Percentiles rank a stretch among this genome's conserved stretches.
phyloP scores from a whole-genome alignment of 1,140 invertebrate genomes.

The Hypothenemus hampei region DNA sequence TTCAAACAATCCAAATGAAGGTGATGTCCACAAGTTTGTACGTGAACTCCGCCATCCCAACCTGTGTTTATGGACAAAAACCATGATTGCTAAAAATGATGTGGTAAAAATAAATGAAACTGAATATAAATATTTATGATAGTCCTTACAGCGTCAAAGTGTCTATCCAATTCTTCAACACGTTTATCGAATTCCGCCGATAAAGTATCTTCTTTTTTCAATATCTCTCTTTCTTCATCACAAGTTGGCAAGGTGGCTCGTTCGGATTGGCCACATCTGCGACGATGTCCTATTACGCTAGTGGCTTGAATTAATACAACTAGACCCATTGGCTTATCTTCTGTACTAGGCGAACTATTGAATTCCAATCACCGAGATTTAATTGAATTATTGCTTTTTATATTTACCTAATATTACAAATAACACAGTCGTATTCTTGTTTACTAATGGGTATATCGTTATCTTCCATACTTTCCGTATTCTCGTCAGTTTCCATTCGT shows the following conservation, averaged over 20 bases:
- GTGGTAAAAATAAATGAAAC: neutral
- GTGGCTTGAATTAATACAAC: conserved; percentile 85
- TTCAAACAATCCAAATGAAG: conserved; percentile 89
- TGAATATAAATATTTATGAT: neutral
- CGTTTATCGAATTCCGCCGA: conserved; percentile 61
- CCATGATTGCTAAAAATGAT: conserved; percentile 59
- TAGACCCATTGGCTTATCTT: conserved; percentile 83
- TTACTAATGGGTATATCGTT: conserved; percentile 58
- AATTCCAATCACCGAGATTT: neutral
- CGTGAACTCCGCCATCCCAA: conserved; percentile 89
- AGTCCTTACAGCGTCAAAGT: conserved; percentile 66
- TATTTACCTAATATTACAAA: conserved; percentile 64
- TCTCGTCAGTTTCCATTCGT: conserved; percentile 60
- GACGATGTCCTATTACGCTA: conserved; percentile 73
- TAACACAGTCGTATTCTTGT: conserved; percentile 91
- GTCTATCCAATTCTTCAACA: conserved; percentile 62
- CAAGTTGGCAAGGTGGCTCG: conserved; percentile 59
- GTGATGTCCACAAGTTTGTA: conserved; percentile 96
- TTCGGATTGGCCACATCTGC: conserved; percentile 52
- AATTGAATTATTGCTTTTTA: neutral
- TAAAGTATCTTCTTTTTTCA: conserved; percentile 56
- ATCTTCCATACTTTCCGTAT: conserved; percentile 24
- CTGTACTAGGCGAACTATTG: conserved; percentile 71
- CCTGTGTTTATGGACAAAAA: conserved; percentile 80
- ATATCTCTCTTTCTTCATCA: conserved; percentile 54